These are phyloP conservation scores for Halichondria panicea DNA, from an alignment of 37 sponge, comb jelly and placozoan genomes.

Conservation along the genomic window DNA sequence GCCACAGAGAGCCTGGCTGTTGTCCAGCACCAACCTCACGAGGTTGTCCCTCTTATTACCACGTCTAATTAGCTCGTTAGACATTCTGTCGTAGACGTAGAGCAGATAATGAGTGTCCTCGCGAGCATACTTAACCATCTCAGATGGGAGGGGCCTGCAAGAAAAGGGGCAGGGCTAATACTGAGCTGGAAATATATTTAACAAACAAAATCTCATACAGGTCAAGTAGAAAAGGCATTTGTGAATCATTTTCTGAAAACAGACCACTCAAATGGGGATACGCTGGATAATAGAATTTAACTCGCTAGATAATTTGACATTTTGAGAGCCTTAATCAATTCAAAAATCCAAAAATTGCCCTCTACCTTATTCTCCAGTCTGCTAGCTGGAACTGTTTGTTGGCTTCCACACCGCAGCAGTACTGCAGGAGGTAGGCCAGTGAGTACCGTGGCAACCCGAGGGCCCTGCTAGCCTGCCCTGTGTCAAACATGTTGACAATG, in stretches of 20 bases:
- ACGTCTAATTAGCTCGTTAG: constrained; percentile 84
- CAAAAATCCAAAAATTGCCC: no score
- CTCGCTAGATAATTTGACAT: no score
- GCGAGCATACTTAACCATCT: constrained; percentile 90
- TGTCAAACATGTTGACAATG: constrained; percentile 97
- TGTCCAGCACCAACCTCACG: constrained; percentile 36
- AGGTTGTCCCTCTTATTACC: constrained; percentile 51
- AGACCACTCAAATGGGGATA: no score
- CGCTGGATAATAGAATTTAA: no score
- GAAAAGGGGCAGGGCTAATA: not conserved
- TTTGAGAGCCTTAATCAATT: no score
- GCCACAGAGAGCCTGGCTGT: constrained; percentile 67
- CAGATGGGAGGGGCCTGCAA: constrained; percentile 82
- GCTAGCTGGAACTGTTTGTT: constrained; percentile 97
- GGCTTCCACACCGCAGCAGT: constrained; percentile 87
- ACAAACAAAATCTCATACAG: not conserved
- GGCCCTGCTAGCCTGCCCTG: constrained; percentile 75
- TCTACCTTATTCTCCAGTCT: constrained; percentile 97
- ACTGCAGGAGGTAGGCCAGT: constrained; percentile 85
- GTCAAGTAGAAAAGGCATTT: not conserved
- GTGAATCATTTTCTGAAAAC: no score
- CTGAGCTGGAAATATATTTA: not conserved
- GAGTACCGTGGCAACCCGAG: constrained; percentile 79
- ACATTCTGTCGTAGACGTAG: constrained; percentile 89
- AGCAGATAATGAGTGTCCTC: constrained; percentile 98